Evolutionary conservation across 2,113 vertebrate genomes (phyloP), one percentile per base, ranked within the genome.

Genomic region (Cervus canadensis): DNA sequence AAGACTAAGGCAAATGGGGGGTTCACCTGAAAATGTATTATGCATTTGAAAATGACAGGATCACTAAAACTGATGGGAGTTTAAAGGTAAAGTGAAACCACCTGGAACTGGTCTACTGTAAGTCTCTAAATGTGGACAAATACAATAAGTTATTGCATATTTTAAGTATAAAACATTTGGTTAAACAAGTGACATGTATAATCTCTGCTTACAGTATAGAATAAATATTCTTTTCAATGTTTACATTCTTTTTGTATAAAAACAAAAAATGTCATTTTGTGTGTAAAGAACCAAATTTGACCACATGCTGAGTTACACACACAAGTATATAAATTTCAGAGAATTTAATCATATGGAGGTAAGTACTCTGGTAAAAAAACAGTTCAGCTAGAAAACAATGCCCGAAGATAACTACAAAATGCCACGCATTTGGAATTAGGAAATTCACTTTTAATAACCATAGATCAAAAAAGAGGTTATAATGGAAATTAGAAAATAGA

Each of bases 11-110:
- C 97, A 95, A 97, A 83, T 93, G 91, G 89, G 0, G 87, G 97
- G 88, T 97, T 97, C 96, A 86, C 91, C 96, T 98, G 96, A 98
- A 98, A 98, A 98, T 97, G 98, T 62, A 94, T 97, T 71, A 94
- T 95, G 94, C 97, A 98, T 97, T 88, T 95, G 87, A 90, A 96
- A 98, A 93, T 91, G 84, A 97, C 89, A 98, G 36, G 96, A 96
- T 97, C 97, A 76, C 82, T 12, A 15, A 21, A 97, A 97, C 95
- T 64, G 98, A 97, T 93, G 98, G 98, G 91, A 95, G 95, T 91
- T 97, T 96, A 93, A 62, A 97, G 95, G 91, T 96, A 97, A 98
- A 96, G 95, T 67, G 95, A 93, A 98, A 97, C 76, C 81, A 89
- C 97, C 94, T 81, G 93, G 1, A 33, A 98, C 97, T 98, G 97